These are phyloP conservation scores for Ciona savignyi DNA, from an alignment of 23 tunicate species.

Conservation along the genomic window DNA sequence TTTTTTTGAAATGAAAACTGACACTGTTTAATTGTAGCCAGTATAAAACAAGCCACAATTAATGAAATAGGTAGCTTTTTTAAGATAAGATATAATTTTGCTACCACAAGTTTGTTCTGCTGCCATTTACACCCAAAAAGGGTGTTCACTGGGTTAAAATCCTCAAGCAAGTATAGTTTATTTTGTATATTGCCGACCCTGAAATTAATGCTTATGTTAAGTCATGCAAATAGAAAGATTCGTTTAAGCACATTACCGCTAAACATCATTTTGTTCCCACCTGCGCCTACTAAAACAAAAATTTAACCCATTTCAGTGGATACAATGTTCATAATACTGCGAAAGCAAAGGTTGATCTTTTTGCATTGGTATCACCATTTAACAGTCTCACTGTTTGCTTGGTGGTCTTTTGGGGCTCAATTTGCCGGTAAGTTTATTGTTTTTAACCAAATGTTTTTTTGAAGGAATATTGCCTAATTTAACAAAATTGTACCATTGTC, in stretches of 20 bases:
- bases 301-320: conserved; percentile 80
- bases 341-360: conserved; percentile 82
- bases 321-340: conserved; percentile 75
- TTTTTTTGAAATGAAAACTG: background rate
- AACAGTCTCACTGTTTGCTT: conserved; percentile 71
- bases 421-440: conserved; percentile 46
- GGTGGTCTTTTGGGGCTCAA: conserved; percentile 82
- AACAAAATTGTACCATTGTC: background rate
- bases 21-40: background rate
- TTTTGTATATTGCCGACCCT: too few species aligned
- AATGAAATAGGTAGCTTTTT: background rate
- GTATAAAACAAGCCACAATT: background rate
- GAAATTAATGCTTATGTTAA: too few species aligned
- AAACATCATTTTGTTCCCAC: too few species aligned
- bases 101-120: too few species aligned
- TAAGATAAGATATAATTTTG: background rate
- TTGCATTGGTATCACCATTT: conserved; percentile 94
- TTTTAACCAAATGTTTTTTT: background rate
- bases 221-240: too few species aligned
- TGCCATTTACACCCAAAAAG: too few species aligned
- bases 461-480: background rate
- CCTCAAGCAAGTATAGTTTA: too few species aligned
- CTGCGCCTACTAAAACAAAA: too few species aligned
- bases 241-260: too few species aligned
- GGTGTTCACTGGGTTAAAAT: too few species aligned